Evolutionary conservation across 2,797 vertebrate species (phyloP).

Genomic region (Crocidura indochinensis): DNA sequence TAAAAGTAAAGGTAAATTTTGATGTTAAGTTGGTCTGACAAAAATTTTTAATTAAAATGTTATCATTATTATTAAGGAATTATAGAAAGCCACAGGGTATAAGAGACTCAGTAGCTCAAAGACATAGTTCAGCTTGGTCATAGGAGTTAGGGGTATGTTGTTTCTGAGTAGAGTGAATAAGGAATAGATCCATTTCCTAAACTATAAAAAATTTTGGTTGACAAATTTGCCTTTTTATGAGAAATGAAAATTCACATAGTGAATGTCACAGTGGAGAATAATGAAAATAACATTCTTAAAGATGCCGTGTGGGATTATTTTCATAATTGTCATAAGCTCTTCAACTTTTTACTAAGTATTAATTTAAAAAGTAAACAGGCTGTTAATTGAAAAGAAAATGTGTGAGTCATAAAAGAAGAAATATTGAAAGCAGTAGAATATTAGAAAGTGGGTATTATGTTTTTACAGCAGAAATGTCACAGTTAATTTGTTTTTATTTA

Average conservation of each 20-base stretch:
- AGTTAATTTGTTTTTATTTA: slow-evolving; percentile 66
- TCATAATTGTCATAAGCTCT: slow-evolving; percentile 39
- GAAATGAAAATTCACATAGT: slow-evolving; percentile 43
- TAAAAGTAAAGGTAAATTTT: neutral
- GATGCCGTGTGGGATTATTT: slow-evolving; percentile 70
- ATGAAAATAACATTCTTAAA: slow-evolving; percentile 74
- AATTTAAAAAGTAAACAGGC: slow-evolving; percentile 71
- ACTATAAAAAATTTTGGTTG: neutral
- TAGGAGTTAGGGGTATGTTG: neutral
- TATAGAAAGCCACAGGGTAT: neutral
- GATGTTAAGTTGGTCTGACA: slow-evolving; percentile 47
- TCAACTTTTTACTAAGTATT: slow-evolving; percentile 67
- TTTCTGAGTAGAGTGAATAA: neutral
- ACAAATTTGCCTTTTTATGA: slow-evolving; percentile 54
- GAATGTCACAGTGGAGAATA: slow-evolving; percentile 45
- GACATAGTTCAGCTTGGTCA: neutral
- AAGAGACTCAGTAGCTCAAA: neutral
- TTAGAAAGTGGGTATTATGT: slow-evolving; percentile 13
- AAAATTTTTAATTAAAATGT: slow-evolving; percentile 63
- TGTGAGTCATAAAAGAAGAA: slow-evolving; percentile 56
- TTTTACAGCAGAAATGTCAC: slow-evolving; percentile 73
- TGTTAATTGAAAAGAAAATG: slow-evolving; percentile 63
- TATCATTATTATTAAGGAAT: slow-evolving; percentile 43
- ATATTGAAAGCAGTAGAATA: neutral
- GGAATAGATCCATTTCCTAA: slow-evolving; percentile 29